Percentiles rank a stretch among this genome's conserved stretches.
These are phyloP conservation scores for Myiotriccus ornatus DNA, from an alignment of 2,797 vertebrate species.

Conservation along the genomic window DNA sequence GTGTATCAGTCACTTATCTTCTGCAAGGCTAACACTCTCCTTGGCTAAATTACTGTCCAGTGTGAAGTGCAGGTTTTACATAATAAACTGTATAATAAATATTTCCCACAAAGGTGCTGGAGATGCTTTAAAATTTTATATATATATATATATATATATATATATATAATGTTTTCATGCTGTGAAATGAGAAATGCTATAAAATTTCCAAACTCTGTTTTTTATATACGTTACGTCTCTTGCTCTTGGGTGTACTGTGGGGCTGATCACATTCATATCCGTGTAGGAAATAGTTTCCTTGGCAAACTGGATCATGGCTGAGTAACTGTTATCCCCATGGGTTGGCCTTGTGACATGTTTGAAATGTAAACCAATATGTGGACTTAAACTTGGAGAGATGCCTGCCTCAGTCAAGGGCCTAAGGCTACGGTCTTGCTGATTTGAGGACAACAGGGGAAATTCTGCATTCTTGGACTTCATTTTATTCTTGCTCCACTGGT, in stretches of 20 bases:
- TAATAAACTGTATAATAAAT: not conserved
- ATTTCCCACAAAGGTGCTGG: not conserved
- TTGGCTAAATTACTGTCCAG: slow-evolving; percentile 21
- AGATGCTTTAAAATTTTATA: not conserved
- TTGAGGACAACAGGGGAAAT: not conserved
- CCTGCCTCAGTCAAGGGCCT: not conserved
- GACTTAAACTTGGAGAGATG: not conserved
- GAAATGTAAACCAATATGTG: not conserved
- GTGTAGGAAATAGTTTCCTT: not conserved
- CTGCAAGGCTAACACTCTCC: not conserved
- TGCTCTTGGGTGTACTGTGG: not conserved
- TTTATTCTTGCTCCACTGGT: not conserved
- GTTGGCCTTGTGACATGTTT: not conserved
- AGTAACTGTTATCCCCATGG: not conserved
- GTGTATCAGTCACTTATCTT: not conserved
- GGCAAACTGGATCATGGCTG: not conserved
- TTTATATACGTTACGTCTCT: not conserved
- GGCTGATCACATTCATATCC: not conserved
- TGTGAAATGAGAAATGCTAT: not conserved
- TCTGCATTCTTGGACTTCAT: not conserved
- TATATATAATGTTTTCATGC: not conserved
- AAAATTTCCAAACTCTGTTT: not conserved
- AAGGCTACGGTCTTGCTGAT: not conserved
- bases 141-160: not conserved
- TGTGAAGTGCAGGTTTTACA: not conserved